Percentiles rank a stretch among this genome's conserved stretches.
Conservation (phyloP, 2,888 invertebrate species). For the Ornithoptera alexandrae region DNA sequence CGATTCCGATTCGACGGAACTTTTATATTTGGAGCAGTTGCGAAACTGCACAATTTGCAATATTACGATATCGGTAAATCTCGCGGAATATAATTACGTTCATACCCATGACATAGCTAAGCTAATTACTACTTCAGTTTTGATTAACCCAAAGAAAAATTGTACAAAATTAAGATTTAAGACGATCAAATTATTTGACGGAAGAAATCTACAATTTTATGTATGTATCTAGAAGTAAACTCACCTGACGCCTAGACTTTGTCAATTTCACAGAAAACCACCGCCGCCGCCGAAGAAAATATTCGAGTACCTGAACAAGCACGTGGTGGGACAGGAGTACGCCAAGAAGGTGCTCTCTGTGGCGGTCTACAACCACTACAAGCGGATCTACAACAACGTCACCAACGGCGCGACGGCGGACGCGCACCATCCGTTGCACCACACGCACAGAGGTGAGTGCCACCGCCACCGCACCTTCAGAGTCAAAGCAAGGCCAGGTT, state of each 20-base stretch:
- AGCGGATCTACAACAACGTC: slow-evolving; percentile 96
- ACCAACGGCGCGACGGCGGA: slow-evolving; percentile 66
- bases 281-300: slow-evolving; percentile 99
- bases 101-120: no score
- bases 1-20: neutral
- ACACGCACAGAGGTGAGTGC: slow-evolving; percentile 85
- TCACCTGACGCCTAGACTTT: no score
- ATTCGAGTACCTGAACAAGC: slow-evolving; percentile 96
- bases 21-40: slow-evolving; percentile 1
- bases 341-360: slow-evolving; percentile 99
- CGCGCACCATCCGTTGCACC: slow-evolving; percentile 84
- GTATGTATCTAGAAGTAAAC: no score
- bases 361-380: slow-evolving; percentile 99
- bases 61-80: no score
- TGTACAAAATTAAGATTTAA: no score
- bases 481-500: neutral
- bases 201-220: no score
- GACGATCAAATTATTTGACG: no score
- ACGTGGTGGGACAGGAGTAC: slow-evolving; percentile 97
- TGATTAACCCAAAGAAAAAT: no score
- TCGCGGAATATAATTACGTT: no score
- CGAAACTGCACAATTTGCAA: neutral
- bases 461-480: neutral
- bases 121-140: no score
- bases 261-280: slow-evolving; percentile 82